Percentiles rank a stretch among this genome's conserved stretches.
phyloP scores from a whole-genome alignment of 2,113 vertebrate genomes.

The Channa maculata region DNA sequence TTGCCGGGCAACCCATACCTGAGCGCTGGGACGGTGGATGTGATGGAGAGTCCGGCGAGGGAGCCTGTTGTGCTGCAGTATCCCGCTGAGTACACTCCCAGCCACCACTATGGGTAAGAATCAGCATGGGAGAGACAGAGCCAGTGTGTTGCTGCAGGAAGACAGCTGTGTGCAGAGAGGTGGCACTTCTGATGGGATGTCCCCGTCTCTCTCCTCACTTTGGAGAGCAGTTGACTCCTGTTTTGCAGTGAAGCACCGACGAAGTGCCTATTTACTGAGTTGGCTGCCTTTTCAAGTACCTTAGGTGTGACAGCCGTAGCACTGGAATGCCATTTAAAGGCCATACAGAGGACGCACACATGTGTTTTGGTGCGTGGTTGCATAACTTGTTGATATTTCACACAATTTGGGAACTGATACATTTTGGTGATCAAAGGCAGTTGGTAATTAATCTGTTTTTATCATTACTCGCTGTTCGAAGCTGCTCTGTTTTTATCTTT shows the following conservation, averaged over 20 bases:
- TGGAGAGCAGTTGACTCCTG: constrained; percentile 12
- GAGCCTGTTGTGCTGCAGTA: constrained; percentile 74
- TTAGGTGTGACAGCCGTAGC: not conserved
- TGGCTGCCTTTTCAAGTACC: not conserved
- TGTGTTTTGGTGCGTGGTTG: not conserved
- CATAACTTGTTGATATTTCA: constrained; percentile 4
- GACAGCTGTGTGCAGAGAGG: constrained; percentile 36
- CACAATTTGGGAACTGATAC: not conserved
- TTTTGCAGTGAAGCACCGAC: not conserved
- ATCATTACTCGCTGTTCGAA: not conserved
- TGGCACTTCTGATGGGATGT: constrained; percentile 46
- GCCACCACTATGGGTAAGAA: constrained; percentile 79
- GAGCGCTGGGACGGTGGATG: constrained; percentile 48
- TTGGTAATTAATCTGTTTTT: not conserved
- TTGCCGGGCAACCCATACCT: constrained; percentile 70
- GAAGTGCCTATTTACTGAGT: constrained; percentile 9
- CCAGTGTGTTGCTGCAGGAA: constrained; percentile 51
- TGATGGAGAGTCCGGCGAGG: constrained; percentile 59
- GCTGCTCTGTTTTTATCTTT: not conserved
- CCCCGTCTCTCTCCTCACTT: constrained; percentile 24
- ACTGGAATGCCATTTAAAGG: not conserved
- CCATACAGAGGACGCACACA: not conserved
- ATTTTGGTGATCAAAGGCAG: not conserved
- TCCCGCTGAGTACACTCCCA: constrained; percentile 63
- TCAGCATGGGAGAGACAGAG: constrained; percentile 25